phyloP scores from a whole-genome alignment of 64 coral and sea anemone genomes.

The Dendronephthya gigantea region DNA sequence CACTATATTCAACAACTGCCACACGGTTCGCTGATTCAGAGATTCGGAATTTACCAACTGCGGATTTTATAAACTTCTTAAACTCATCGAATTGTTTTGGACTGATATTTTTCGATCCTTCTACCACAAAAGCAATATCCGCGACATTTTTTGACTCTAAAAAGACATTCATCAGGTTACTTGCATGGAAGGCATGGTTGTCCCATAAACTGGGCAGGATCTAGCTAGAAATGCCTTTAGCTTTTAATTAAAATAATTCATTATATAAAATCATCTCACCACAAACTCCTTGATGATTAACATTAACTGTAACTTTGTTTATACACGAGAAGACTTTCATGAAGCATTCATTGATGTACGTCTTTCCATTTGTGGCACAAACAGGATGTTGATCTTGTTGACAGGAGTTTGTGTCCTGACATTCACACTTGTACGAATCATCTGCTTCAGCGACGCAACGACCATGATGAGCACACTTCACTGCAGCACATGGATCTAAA shows the following conservation, averaged over 20 bases:
- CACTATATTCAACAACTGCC: constrained; percentile 9
- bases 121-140: not conserved
- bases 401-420: not conserved
- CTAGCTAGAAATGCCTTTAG: too few species aligned
- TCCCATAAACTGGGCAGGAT: too few species aligned
- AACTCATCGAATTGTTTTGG: not conserved
- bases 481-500: not conserved
- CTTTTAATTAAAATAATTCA: not conserved
- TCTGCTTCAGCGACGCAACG: not conserved
- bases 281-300: not conserved
- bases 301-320: not conserved
- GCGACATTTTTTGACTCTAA: not conserved
- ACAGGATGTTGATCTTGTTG: not conserved
- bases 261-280: not conserved
- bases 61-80: not conserved
- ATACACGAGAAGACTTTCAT: not conserved
- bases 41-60: not conserved
- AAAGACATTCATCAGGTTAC: not conserved
- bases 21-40: not conserved
- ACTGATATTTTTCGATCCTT: constrained; percentile 6
- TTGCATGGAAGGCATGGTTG: too few species aligned
- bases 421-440: not conserved
- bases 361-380: not conserved
- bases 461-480: not conserved
- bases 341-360: not conserved